Evolutionary conservation across 2,113 vertebrate species (phyloP).

Genomic region (Etheostoma cragini): DNA sequence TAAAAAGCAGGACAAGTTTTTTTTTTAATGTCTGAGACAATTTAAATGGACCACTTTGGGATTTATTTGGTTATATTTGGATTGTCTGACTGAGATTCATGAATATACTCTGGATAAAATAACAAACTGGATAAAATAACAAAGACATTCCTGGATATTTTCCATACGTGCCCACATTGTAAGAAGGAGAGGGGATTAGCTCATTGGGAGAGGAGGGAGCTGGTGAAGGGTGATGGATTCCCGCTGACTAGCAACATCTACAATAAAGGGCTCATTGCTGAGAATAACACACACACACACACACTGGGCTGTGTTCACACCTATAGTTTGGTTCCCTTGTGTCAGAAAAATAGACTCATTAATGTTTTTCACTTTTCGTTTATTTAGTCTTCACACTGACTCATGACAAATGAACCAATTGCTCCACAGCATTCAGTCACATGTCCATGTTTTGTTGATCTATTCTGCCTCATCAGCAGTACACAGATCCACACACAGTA

Average conservation of each 20-base stretch:
- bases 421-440: slow-evolving; percentile 26
- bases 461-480: slow-evolving; percentile 1
- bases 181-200: slow-evolving; percentile 10
- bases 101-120: background rate
- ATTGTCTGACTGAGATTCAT: background rate
- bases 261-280: slow-evolving; percentile 46
- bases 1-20: no score
- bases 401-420: slow-evolving; percentile 17
- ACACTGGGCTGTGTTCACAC: slow-evolving; percentile 29
- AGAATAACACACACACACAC: slow-evolving; percentile 22
- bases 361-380: slow-evolving; percentile 32
- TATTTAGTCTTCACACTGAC: slow-evolving; percentile 23
- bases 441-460: background rate
- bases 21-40: background rate
- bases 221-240: slow-evolving; percentile 20
- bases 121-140: background rate
- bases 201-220: slow-evolving; percentile 11
- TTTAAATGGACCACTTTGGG: background rate
- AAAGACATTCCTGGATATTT: background rate
- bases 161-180: no score
- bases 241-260: slow-evolving; percentile 79
- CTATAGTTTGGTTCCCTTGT: slow-evolving; percentile 24
- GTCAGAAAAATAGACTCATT: slow-evolving; percentile 18
- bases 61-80: background rate
- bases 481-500: background rate